Conservation (phyloP, 1,140 invertebrate species). For the Drosophila sturtevanti region DNA sequence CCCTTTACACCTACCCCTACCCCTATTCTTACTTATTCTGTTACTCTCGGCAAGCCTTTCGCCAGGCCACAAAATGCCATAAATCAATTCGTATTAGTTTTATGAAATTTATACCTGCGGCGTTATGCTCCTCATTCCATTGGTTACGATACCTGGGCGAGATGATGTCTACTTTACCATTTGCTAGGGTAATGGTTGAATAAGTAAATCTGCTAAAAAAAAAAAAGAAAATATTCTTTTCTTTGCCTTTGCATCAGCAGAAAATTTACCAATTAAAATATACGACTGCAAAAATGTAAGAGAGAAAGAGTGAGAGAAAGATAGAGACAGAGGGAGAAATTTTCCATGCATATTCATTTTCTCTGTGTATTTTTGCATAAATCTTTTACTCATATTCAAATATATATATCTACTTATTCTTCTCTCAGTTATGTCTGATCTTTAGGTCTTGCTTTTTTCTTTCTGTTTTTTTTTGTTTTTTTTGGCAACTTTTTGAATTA, state of each 20-base stretch:
- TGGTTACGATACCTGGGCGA: conserved; percentile 2
- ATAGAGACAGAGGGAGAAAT: no score
- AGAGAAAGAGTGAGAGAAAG: no score
- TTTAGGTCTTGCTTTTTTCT: conserved; percentile 8
- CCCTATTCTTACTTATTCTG: background rate
- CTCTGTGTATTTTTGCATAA: conserved; percentile 29
- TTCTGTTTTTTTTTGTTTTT: background rate
- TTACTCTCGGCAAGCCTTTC: conserved; percentile 61
- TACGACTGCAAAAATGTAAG: background rate
- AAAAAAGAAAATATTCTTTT: background rate
- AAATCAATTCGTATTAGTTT: conserved; percentile 83
- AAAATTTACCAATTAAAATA: conserved; percentile 64
- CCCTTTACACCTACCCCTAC: background rate
- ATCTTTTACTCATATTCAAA: background rate
- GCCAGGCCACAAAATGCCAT: conserved; percentile 69
- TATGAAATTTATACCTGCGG: conserved; percentile 83
- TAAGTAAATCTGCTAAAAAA: conserved; percentile 68
- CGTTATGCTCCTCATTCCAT: conserved; percentile 44
- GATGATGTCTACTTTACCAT: background rate
- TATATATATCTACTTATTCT: background rate
- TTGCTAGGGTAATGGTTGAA: conserved; percentile 49
- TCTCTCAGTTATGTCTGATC: conserved; percentile 40
- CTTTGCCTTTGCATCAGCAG: conserved; percentile 39
- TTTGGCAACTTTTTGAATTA: conserved; percentile 65
- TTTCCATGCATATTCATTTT: conserved; percentile 3